These are phyloP conservation scores for Lasioglossum zephyrum DNA, from an alignment of 2,888 invertebrate species.

Conservation along the genomic window DNA sequence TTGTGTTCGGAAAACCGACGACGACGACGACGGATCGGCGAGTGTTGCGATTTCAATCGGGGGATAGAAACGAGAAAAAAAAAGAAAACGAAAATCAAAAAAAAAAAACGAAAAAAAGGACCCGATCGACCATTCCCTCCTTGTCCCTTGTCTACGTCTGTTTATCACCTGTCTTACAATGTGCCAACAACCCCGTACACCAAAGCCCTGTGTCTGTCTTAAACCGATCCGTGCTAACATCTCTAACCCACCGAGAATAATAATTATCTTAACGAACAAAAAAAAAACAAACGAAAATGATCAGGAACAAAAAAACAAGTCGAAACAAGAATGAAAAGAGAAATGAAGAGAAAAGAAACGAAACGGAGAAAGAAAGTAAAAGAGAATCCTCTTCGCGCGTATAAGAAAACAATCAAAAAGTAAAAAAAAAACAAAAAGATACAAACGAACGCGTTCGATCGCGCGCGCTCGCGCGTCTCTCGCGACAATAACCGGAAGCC, in stretches of 20 bases:
- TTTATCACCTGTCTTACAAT: conserved; percentile 81
- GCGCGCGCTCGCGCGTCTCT: neutral
- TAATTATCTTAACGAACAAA: conserved; percentile 16
- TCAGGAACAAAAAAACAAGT: conserved; percentile 1
- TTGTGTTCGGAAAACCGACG: conserved; percentile 57
- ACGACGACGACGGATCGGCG: conserved; percentile 67
- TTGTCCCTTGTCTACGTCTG: conserved; percentile 84
- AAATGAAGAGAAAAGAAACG: neutral
- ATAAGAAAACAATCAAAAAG: neutral
- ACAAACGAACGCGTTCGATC: conserved; percentile 19
- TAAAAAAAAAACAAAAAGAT: neutral
- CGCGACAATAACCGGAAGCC: neutral
- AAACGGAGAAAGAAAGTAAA: neutral
- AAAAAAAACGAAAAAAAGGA: conserved; percentile 44
- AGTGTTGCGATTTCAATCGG: conserved; percentile 53
- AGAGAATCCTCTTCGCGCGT: conserved; percentile 19
- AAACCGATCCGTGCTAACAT: conserved; percentile 69
- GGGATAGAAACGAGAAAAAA: neutral
- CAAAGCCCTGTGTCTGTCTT: conserved; percentile 77
- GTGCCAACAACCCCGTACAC: conserved; percentile 76
- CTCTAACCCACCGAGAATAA: conserved; percentile 67
- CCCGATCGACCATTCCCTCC: conserved; percentile 73
- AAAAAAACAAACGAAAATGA: neutral
- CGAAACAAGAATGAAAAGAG: neutral
- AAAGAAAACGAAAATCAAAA: neutral